Evolutionary conservation across 2,797 vertebrate genomes (phyloP).

Genomic region (Bovichtus diacanthus): DNA sequence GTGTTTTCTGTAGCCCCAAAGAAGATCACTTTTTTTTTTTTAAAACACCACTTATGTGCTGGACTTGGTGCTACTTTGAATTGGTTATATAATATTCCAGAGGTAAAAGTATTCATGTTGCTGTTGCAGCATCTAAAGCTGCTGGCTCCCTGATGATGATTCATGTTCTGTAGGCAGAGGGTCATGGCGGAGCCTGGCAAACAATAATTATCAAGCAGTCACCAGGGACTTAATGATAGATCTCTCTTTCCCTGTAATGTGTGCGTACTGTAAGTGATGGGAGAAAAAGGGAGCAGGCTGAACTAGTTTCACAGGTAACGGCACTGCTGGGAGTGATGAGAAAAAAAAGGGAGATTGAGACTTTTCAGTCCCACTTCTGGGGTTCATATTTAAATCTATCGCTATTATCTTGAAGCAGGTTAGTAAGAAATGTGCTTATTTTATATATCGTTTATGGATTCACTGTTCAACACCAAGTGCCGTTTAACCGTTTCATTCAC

Average conservation of each 20-base stretch:
- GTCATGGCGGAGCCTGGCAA: constrained; percentile 60
- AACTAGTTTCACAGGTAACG: constrained; percentile 42
- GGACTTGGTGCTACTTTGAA: constrained; percentile 39
- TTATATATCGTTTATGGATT: neutral
- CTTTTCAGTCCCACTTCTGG: constrained; percentile 4
- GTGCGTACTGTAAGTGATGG: constrained; percentile 33
- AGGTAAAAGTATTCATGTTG: constrained; percentile 47
- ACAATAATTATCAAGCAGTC: constrained; percentile 71
- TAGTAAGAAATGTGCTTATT: neutral
- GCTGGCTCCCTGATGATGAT: constrained; percentile 71
- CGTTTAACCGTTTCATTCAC: constrained; percentile 12
- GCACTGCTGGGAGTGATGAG: neutral
- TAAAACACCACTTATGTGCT: constrained; percentile 12
- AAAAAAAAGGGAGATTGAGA: neutral
- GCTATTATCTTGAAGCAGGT: neutral
- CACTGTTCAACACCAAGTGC: neutral
- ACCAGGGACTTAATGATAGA: constrained; percentile 64
- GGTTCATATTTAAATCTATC: constrained; percentile 17
- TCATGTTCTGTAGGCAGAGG: constrained; percentile 78
- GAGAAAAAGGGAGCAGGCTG: constrained; percentile 18
- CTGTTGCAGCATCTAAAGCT: constrained; percentile 55
- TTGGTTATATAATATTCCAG: constrained; percentile 55
- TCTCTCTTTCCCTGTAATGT: constrained; percentile 44
- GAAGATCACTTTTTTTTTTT: constrained; percentile 11
- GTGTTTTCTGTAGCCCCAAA: neutral